Percentiles rank a stretch among this genome's conserved stretches.
These are phyloP conservation scores for Eupithecia inturbata DNA, from an alignment of 2,888 invertebrate genomes.

Conservation along the genomic window DNA sequence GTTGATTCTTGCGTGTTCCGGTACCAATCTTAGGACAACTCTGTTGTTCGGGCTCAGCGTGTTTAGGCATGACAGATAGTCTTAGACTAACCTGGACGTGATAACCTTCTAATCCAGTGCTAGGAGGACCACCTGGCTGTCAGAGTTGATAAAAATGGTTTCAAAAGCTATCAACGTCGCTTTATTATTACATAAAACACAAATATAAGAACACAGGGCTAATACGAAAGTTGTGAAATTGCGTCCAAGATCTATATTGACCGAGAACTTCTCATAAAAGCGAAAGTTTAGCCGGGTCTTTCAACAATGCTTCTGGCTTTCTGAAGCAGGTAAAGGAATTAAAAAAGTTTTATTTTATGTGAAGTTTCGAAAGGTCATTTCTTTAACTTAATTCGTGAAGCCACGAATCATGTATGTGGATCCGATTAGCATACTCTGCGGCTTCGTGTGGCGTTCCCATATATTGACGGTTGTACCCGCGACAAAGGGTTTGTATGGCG, in stretches of 20 bases:
- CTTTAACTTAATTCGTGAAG: background rate
- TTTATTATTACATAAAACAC: background rate
- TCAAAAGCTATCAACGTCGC: background rate
- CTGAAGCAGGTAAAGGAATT: background rate
- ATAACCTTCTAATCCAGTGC: no score
- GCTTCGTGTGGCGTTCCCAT: no score
- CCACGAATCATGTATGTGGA: no score
- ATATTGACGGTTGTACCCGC: no score
- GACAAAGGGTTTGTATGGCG: no score
- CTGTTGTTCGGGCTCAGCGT: no score
- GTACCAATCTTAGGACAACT: no score
- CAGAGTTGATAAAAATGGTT: background rate
- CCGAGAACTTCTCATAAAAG: background rate
- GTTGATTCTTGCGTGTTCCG: no score
- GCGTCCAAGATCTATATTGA: background rate
- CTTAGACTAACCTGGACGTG: no score
- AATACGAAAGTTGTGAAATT: background rate
- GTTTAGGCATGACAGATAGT: no score
- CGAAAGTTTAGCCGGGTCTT: background rate
- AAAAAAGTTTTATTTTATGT: background rate
- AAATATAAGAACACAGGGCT: slow-evolving; percentile 2
- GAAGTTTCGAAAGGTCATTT: background rate
- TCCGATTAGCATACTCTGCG: no score
- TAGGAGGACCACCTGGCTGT: no score
- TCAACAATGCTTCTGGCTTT: background rate